Evolutionary conservation across 1,140 invertebrate genomes (phyloP).

Genomic region (Lordiphosa stackelbergi): DNA sequence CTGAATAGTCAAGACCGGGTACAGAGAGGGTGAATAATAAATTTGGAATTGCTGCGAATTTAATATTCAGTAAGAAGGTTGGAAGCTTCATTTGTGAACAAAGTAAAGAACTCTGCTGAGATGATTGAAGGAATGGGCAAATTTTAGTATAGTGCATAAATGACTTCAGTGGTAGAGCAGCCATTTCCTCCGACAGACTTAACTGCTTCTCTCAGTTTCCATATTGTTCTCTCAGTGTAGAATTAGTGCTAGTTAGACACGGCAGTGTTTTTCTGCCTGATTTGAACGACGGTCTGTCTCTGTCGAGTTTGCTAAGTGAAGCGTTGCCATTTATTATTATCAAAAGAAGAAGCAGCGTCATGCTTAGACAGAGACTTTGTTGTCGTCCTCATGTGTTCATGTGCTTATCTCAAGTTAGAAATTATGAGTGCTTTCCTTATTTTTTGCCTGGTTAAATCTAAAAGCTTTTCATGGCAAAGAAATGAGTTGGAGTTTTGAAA

Average conservation of each 20-base stretch:
- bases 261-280: slow-evolving; percentile 72
- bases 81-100: too few relatives aligned
- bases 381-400: slow-evolving; percentile 12
- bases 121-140: too few relatives aligned
- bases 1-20: too few relatives aligned
- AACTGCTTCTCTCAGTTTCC: too few relatives aligned
- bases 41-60: too few relatives aligned
- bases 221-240: slow-evolving; percentile 1
- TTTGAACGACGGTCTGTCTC: slow-evolving; percentile 46
- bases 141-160: too few relatives aligned
- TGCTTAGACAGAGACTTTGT: slow-evolving; percentile 18
- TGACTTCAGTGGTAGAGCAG: too few relatives aligned
- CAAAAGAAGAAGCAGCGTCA: slow-evolving; percentile 39
- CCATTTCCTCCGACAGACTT: too few relatives aligned
- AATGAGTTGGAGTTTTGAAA: slow-evolving; percentile 8
- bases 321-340: slow-evolving; percentile 68
- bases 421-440: slow-evolving; percentile 48
- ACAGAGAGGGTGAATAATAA: too few relatives aligned
- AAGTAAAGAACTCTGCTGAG: too few relatives aligned
- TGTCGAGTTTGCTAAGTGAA: slow-evolving; percentile 49
- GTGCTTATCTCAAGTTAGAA: slow-evolving; percentile 46
- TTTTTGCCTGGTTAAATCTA: too few relatives aligned
- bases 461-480: slow-evolving; percentile 20
- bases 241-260: slow-evolving; percentile 59
- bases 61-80: too few relatives aligned